Conservation (phyloP, 2,113 vertebrate species). For the Diadophis punctatus region DNA sequence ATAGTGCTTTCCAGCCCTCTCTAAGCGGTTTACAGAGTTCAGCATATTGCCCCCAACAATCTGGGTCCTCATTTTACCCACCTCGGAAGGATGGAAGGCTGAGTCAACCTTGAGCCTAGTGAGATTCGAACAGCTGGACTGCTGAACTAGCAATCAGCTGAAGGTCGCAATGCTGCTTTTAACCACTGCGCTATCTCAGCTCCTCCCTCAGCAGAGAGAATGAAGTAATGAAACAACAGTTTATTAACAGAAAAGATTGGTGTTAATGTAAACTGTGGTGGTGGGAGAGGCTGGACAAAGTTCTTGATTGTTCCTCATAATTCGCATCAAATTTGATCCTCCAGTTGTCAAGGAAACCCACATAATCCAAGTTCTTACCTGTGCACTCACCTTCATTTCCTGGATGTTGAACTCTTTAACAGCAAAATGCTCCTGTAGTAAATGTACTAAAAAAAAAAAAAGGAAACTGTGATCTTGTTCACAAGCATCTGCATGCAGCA, state of each 20-base stretch:
- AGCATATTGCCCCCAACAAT: no score
- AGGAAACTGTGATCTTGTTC: neutral
- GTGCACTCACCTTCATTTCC: neutral
- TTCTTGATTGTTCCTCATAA: neutral
- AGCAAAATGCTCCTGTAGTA: neutral
- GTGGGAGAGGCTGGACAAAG: neutral
- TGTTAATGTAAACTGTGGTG: neutral
- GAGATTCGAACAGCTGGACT: no score
- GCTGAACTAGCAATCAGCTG: no score
- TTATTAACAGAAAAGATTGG: neutral
- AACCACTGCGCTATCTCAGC: no score
- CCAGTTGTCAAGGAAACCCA: neutral
- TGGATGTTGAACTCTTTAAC: neutral
- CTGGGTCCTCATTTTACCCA: no score
- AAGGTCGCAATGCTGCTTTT: no score
- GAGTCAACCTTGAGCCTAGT: no score
- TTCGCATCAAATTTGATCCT: neutral
- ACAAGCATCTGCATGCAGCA: neutral
- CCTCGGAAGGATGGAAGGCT: no score
- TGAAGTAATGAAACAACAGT: neutral
- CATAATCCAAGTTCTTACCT: neutral
- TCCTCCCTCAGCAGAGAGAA: no score
- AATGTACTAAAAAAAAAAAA: neutral
- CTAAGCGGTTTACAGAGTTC: no score
- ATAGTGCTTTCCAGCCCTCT: no score